These are phyloP conservation scores for Hemicentrotus pulcherrimus DNA, from an alignment of 35 echinoderm and acorn worm species.

Conservation along the genomic window DNA sequence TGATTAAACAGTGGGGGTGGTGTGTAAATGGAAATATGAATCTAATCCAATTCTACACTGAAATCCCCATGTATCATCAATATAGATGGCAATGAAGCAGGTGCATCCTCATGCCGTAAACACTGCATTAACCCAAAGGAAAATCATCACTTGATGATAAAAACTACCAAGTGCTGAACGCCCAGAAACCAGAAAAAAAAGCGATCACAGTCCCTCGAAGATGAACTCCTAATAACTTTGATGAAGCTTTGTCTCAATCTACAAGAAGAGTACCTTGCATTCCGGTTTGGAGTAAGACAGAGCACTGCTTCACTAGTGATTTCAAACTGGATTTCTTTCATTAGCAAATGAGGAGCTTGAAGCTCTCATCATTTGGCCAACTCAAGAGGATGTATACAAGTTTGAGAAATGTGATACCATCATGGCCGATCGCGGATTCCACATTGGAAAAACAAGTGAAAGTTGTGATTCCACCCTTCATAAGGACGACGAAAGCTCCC, in stretches of 20 bases:
- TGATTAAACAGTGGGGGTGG: too few relatives aligned
- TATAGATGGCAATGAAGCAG: conserved; percentile 53
- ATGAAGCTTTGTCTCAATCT: conserved; percentile 84
- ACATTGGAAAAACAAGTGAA: conserved; percentile 77
- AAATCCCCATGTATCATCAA: conserved; percentile 27
- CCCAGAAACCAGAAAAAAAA: conserved; percentile 47
- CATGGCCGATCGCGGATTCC: conserved; percentile 85
- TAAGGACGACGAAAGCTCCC: conserved; percentile 56
- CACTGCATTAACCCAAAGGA: conserved; percentile 55
- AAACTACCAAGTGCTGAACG: conserved; percentile 38
- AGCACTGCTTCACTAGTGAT: conserved; percentile 76
- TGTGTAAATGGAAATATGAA: too few relatives aligned
- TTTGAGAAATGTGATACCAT: conserved; percentile 73
- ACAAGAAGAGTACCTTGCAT: conserved; percentile 60
- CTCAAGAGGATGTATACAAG: conserved; percentile 62
- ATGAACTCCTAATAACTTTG: conserved; percentile 67
- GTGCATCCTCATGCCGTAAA: conserved; percentile 2
- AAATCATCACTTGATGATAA: conserved; percentile 46
- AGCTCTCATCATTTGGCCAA: conserved; percentile 74
- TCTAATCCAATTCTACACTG: conserved; percentile 14
- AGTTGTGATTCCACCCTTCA: conserved; percentile 79
- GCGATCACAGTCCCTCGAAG: conserved; percentile 47
- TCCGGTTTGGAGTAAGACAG: conserved; percentile 67
- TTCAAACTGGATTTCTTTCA: conserved; percentile 80
- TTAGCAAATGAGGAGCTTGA: conserved; percentile 65